Percentiles rank a stretch among this genome's conserved stretches.
Evolutionary conservation across 2,888 invertebrate genomes (phyloP).

Genomic region (Pycnomerus fuliginosus): DNA sequence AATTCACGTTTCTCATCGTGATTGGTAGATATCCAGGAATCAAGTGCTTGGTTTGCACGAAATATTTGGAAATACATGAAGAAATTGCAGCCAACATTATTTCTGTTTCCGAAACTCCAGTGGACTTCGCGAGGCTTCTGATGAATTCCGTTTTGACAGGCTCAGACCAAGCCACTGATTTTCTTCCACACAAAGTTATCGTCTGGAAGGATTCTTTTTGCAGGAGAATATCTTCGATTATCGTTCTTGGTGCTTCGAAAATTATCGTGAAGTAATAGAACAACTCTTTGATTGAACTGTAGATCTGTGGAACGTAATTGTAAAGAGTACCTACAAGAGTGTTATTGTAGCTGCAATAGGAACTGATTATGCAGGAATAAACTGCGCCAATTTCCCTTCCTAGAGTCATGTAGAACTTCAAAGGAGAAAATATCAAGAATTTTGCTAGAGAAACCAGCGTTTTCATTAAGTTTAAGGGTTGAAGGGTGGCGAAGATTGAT

Average conservation of each 20-base stretch:
- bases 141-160: conserved; percentile 61
- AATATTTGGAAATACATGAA: conserved; percentile 65
- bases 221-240: conserved; percentile 62
- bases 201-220: conserved; percentile 60
- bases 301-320: conserved; percentile 53
- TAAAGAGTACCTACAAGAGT: conserved; percentile 47
- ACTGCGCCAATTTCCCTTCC: conserved; percentile 53
- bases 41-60: conserved; percentile 38
- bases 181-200: conserved; percentile 68
- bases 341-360: conserved; percentile 48
- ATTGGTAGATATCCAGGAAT: conserved; percentile 63
- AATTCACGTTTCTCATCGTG: conserved; percentile 59
- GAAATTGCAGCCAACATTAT: conserved; percentile 64
- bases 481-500: conserved; percentile 50
- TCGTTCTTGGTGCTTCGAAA: conserved; percentile 55
- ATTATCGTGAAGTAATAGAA: conserved; percentile 50
- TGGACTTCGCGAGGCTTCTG: conserved; percentile 59
- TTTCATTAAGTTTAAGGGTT: conserved; percentile 51
- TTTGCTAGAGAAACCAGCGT: conserved; percentile 22
- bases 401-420: conserved; percentile 45
- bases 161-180: conserved; percentile 72
- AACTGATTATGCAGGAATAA: conserved; percentile 41
- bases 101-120: conserved; percentile 65
- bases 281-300: conserved; percentile 51
- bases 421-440: not conserved